phyloP scores from a whole-genome alignment of 1,140 invertebrate species.

The Zaprionus capensis region DNA sequence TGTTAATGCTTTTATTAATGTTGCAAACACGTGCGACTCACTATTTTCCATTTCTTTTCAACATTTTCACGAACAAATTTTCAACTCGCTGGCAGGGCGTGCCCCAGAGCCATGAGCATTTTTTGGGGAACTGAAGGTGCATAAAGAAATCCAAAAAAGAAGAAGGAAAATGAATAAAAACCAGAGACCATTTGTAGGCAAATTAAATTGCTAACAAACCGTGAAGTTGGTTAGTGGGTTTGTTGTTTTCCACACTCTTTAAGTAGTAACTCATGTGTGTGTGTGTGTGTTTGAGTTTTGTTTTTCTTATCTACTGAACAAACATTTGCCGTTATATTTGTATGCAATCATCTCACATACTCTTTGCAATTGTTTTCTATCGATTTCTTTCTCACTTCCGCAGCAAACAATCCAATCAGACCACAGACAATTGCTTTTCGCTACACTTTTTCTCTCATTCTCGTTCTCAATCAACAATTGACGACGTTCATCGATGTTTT shows the following conservation, averaged over 20 bases:
- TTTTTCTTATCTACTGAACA: conserved; percentile 32
- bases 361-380: conserved; percentile 60
- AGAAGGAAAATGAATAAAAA: conserved; percentile 43
- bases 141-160: conserved; percentile 30
- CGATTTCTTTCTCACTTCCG: conserved; percentile 55
- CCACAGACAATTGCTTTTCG: conserved; percentile 39
- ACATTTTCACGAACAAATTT: conserved; percentile 40
- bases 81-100: conserved; percentile 28
- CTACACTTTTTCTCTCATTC: conserved; percentile 51
- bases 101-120: conserved; percentile 34
- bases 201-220: conserved; percentile 78
- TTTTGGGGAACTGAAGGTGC: conserved; percentile 17
- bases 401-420: conserved; percentile 46
- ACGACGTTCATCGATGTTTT: conserved; percentile 24
- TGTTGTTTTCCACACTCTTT: conserved; percentile 27
- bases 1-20: conserved; percentile 49
- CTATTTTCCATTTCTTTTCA: conserved; percentile 46
- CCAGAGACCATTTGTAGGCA: conserved; percentile 69
- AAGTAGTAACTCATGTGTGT: not conserved
- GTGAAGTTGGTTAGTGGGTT: conserved; percentile 78
- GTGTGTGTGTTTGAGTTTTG: not conserved
- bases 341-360: conserved; percentile 16
- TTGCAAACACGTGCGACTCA: conserved; percentile 48
- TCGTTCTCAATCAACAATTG: conserved; percentile 8
- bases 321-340: conserved; percentile 42